phyloP scores from a whole-genome alignment of 2,797 vertebrate species.

The Gadopsis marmoratus region DNA sequence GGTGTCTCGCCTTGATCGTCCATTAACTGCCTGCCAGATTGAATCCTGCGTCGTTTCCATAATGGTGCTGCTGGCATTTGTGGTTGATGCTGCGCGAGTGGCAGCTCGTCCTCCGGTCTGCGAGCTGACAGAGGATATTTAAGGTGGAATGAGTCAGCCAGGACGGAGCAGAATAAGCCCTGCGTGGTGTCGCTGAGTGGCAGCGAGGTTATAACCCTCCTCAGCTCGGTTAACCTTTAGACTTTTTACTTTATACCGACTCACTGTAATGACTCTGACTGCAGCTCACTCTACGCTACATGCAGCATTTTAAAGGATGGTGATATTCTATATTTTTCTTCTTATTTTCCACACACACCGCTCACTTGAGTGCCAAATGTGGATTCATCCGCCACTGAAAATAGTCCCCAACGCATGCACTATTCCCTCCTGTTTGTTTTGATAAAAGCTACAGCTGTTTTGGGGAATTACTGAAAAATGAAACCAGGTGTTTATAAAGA shows the following conservation, averaged over 20 bases:
- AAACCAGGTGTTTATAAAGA: background rate
- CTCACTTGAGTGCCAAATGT: background rate
- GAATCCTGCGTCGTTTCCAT: constrained; percentile 38
- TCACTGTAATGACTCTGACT: constrained; percentile 4
- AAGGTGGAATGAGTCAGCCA: constrained; percentile 56
- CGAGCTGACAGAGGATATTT: constrained; percentile 32
- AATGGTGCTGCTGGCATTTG: constrained; percentile 62
- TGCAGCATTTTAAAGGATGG: background rate
- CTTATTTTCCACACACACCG: background rate
- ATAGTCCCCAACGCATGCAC: background rate
- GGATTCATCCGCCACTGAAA: background rate
- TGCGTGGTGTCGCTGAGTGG: background rate
- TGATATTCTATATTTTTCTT: background rate
- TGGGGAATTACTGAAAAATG: background rate
- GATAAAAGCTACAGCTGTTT: background rate
- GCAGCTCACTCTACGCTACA: background rate
- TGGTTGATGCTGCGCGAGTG: background rate
- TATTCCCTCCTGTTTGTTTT: background rate
- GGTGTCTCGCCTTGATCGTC: constrained; percentile 29
- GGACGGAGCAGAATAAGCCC: background rate
- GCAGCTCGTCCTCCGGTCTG: constrained; percentile 8
- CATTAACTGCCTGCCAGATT: constrained; percentile 46
- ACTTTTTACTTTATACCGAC: background rate
- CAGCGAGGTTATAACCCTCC: constrained; percentile 1
- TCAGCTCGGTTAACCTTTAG: constrained; percentile 23